Conservation (phyloP, 2,113 vertebrate species). For the Erinaceus europaeus region DNA sequence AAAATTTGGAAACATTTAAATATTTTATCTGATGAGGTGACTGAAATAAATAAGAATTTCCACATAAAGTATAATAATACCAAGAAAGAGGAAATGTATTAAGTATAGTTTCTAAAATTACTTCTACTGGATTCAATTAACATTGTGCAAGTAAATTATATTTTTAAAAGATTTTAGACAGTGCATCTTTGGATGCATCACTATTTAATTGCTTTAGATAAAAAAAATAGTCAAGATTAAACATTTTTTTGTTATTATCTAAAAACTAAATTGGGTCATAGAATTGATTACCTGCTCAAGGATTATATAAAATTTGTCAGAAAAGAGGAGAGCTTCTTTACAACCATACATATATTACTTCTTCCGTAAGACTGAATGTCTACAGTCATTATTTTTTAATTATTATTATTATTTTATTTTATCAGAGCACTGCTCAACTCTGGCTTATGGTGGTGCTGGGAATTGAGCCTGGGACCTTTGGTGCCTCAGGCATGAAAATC, state of each 20-base stretch:
- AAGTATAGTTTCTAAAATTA: constrained; percentile 40
- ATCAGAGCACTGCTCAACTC: too few species aligned
- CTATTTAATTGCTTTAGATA: constrained; percentile 17
- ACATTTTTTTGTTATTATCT: constrained; percentile 32
- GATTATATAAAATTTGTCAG: constrained; percentile 44
- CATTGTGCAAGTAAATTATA: constrained; percentile 42
- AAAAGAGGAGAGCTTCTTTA: not conserved
- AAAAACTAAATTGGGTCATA: constrained; percentile 9
- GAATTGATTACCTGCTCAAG: constrained; percentile 37
- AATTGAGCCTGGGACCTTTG: too few species aligned
- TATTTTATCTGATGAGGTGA: constrained; percentile 12
- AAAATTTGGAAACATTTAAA: constrained; percentile 30
- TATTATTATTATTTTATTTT: too few species aligned
- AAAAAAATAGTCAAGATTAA: not conserved
- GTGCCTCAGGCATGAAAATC: too few species aligned
- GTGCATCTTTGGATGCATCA: not conserved
- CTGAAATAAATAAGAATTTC: constrained; percentile 38
- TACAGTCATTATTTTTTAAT: too few species aligned
- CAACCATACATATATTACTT: not conserved
- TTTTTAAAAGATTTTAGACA: not conserved
- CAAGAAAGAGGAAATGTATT: constrained; percentile 26
- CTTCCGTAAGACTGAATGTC: not conserved
- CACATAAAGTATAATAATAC: constrained; percentile 34
- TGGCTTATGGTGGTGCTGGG: too few species aligned
- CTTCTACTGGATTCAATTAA: constrained; percentile 25